phyloP scores from a whole-genome alignment of 1,140 invertebrate genomes.

The Sitophilus oryzae region DNA sequence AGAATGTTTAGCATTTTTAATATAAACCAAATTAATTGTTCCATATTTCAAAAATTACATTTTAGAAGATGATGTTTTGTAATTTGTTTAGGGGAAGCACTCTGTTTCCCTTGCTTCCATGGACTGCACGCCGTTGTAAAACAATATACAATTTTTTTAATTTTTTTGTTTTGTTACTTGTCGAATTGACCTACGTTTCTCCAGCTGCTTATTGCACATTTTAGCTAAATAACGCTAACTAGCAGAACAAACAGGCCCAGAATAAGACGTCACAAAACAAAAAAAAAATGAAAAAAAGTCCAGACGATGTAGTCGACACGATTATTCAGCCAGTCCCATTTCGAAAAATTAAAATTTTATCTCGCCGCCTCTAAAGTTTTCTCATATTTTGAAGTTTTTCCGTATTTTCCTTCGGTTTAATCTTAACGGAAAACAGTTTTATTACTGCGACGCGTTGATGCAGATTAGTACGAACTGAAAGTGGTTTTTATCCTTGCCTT shows the following conservation, averaged over 20 bases:
- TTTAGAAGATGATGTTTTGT: no score
- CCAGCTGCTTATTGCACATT: no score
- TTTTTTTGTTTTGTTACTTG: no score
- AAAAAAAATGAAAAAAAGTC: background rate
- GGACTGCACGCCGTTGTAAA: no score
- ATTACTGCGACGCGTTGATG: conserved; percentile 18
- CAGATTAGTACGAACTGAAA: conserved; percentile 14
- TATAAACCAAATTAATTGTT: no score
- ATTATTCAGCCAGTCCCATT: background rate
- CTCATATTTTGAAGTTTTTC: conserved; percentile 16
- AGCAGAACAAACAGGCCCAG: conserved; percentile 1
- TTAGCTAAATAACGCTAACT: no score
- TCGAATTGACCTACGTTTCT: no score
- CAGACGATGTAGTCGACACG: background rate
- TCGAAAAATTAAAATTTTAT: conserved; percentile 24
- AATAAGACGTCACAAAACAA: background rate
- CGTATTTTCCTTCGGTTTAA: conserved; percentile 6
- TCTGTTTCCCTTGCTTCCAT: no score
- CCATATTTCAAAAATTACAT: no score
- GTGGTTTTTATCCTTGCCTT: conserved; percentile 8
- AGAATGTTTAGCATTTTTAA: no score
- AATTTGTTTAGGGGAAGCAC: no score
- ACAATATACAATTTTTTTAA: no score
- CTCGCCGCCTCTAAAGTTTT: conserved; percentile 12
- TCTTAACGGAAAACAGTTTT: conserved; percentile 18